These are phyloP conservation scores for Gonocerus acuteangulatus DNA, from an alignment of 2,888 invertebrate genomes.

Conservation along the genomic window DNA sequence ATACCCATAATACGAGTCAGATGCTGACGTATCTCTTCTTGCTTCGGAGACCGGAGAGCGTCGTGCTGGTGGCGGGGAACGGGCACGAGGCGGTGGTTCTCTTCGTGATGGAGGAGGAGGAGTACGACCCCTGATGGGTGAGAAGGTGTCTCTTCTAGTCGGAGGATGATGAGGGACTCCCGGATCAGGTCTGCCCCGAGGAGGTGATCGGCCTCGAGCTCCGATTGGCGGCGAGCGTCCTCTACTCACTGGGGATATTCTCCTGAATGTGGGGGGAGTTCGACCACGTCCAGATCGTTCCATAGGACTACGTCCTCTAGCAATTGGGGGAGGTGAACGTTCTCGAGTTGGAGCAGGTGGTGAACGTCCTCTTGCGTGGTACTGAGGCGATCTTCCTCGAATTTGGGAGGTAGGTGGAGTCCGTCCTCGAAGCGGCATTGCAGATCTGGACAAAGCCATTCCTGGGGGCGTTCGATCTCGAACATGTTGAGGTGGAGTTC, in stretches of 20 bases:
- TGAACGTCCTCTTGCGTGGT: not conserved
- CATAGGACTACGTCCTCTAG: not conserved
- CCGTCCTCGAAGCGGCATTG: not conserved
- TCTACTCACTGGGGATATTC: not conserved
- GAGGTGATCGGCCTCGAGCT: not conserved
- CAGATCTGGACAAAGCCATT: no score
- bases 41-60: not conserved
- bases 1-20: not conserved
- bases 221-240: not conserved
- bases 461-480: not conserved
- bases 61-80: conserved; percentile 4
- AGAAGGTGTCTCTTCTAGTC: not conserved
- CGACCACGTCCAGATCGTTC: not conserved
- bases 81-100: not conserved
- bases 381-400: conserved; percentile 1
- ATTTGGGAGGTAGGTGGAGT: not conserved
- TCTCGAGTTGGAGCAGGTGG: not conserved
- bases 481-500: not conserved
- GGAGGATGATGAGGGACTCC: not conserved
- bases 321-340: not conserved
- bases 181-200: conserved; percentile 4
- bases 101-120: conserved; percentile 8
- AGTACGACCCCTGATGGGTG: not conserved
- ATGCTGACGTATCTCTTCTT: conserved; percentile 1
- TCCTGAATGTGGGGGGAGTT: not conserved